Evolutionary conservation across 2,797 vertebrate genomes (phyloP).

Genomic region (Enteromius argenteus): DNA sequence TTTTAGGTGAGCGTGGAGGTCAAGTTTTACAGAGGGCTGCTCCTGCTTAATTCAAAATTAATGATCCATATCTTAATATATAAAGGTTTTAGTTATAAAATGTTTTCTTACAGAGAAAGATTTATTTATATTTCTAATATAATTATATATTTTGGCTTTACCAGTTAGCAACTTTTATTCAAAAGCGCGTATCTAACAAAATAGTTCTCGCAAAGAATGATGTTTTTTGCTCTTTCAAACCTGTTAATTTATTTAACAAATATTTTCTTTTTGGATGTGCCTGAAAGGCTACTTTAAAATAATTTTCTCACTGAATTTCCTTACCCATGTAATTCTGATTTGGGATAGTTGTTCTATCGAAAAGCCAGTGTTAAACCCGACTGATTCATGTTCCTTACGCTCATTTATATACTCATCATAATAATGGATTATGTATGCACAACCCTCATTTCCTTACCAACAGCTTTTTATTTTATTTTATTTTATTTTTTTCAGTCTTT

Average conservation of each 20-base stretch:
- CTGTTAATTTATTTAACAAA: conserved; percentile 26
- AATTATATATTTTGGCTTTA: conserved; percentile 72
- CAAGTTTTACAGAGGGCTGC: conserved; percentile 20
- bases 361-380: neutral
- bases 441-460: neutral
- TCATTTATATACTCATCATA: conserved; percentile 30
- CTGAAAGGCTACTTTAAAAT: neutral
- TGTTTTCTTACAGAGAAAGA: conserved; percentile 63
- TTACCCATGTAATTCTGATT: neutral
- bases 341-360: neutral
- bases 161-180: conserved; percentile 64
- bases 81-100: conserved; percentile 40
- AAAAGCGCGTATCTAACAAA: conserved; percentile 44
- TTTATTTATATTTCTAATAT: conserved; percentile 76
- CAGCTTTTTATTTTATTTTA: neutral
- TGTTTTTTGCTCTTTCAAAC: conserved; percentile 36
- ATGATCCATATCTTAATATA: conserved; percentile 65
- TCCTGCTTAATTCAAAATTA: conserved; percentile 67
- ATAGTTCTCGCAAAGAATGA: conserved; percentile 10
- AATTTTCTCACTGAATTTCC: neutral
- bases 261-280: conserved; percentile 30
- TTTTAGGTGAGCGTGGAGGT: neutral
- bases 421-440: conserved; percentile 27
- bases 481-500: neutral
- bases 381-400: conserved; percentile 1